phyloP scores from a whole-genome alignment of 2,113 vertebrate species.

The Gymnarchus niloticus region DNA sequence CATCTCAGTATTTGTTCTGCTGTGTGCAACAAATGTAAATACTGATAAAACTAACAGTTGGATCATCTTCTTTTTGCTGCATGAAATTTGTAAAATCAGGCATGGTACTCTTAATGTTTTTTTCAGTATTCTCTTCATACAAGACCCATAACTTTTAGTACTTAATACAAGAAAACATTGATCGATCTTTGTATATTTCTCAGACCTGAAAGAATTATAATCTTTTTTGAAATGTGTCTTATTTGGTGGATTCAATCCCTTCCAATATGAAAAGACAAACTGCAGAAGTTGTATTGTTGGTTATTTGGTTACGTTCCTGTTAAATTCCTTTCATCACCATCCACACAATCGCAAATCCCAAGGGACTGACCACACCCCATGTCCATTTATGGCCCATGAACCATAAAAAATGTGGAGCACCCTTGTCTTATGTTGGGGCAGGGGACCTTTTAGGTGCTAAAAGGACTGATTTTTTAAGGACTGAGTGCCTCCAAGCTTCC shows the following conservation, averaged over 20 bases:
- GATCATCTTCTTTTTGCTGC: slow-evolving; percentile 37
- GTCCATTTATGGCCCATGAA: slow-evolving; percentile 24
- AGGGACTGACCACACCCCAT: slow-evolving; percentile 13
- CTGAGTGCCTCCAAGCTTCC: background rate
- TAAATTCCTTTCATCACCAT: slow-evolving; percentile 20
- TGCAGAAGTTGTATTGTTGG: background rate
- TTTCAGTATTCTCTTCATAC: slow-evolving; percentile 27
- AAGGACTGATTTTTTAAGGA: background rate
- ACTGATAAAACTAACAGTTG: slow-evolving; percentile 21
- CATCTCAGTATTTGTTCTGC: slow-evolving; percentile 1
- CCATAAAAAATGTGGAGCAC: slow-evolving; percentile 8
- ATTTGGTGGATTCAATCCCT: slow-evolving; percentile 24
- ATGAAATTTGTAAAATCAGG: background rate
- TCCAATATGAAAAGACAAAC: slow-evolving; percentile 37
- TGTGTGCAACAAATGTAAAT: background rate
- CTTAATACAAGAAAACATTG: slow-evolving; percentile 34
- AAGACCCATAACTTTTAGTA: slow-evolving; percentile 19
- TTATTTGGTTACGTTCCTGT: background rate
- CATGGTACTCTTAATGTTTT: slow-evolving; percentile 30
- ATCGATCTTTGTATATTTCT: slow-evolving; percentile 10
- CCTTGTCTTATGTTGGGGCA: background rate
- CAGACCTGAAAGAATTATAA: slow-evolving; percentile 24
- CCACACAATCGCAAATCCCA: slow-evolving; percentile 25
- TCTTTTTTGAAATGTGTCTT: slow-evolving; percentile 26
- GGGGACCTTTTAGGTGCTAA: background rate